phyloP scores from a whole-genome alignment of 2,888 invertebrate genomes.

The Cecidostiba fungosa region DNA sequence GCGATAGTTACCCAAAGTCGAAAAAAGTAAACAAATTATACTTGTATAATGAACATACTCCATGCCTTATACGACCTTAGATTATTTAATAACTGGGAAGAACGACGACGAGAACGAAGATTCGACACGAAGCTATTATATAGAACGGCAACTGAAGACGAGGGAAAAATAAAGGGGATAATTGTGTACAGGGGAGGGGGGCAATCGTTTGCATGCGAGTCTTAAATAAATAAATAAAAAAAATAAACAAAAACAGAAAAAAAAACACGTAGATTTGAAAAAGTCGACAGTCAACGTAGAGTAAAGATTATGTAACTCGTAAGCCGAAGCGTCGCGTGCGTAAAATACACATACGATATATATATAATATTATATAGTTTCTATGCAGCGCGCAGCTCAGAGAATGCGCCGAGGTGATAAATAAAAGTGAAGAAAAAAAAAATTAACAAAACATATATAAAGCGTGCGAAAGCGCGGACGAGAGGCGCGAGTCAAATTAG shows the following conservation, averaged over 20 bases:
- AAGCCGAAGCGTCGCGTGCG: constrained; percentile 64
- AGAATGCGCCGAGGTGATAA: constrained; percentile 56
- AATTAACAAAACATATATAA: not conserved
- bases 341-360: constrained; percentile 43
- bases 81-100: constrained; percentile 69
- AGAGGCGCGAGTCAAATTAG: constrained; percentile 60
- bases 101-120: constrained; percentile 58
- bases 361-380: constrained; percentile 52
- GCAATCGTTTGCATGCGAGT: constrained; percentile 50
- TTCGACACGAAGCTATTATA: not conserved
- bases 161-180: not conserved
- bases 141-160: not conserved
- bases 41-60: constrained; percentile 74
- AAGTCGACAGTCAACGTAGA: constrained; percentile 46
- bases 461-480: constrained; percentile 30
- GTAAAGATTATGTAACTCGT: constrained; percentile 64
- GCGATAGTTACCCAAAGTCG: constrained; percentile 51
- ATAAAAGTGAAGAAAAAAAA: constrained; percentile 36
- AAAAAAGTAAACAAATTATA: constrained; percentile 52
- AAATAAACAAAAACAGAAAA: not conserved
- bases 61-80: constrained; percentile 79
- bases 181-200: not conserved
- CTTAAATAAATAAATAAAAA: constrained; percentile 19
- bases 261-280: constrained; percentile 6
- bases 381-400: constrained; percentile 59